Base-by-base conservation (phyloP, 1,140 invertebrate genomes). In the Brachionus plicatilis region DNA sequence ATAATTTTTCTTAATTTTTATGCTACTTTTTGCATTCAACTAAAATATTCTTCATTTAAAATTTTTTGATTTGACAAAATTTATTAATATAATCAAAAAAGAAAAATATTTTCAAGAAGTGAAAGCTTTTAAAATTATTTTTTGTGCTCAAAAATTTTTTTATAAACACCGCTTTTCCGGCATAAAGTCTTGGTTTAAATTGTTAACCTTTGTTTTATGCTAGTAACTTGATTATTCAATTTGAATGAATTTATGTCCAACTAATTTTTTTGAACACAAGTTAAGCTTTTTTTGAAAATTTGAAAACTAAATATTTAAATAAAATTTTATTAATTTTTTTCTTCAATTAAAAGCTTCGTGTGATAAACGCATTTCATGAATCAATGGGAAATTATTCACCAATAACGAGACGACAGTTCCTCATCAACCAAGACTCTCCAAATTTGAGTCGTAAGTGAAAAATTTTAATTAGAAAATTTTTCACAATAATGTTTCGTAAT, bases 331-430 rank as follows among this genome's bases (percentile, higher is more conserved):
- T 68, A 29, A 60, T 37, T 82, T 82, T 65, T 82, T 60, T 80
- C 5, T 79, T n/a, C n/a, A 24, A 17, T 80, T 17, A 37, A 33
- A 43, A 80, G 79, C 50, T 82, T 60, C 79, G 79, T 29, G 79
- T 82, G 53, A 82, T 82, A 82, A 82, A 82, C 37, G 79, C 79
- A 68, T 82, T 82, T 68, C 79, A 82, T 68, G 79, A 82, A 68
- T 60, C 79, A 24, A 82, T 82, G 79, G 79, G 37, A 24, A 68
- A 60, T 68, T 82, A 65, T 60, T 82, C 79, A 60, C 79, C 79
- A 47, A 68, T 68, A 20, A 24, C 79, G n/a, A 82, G 50, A 82
- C 47, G 79, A 37, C 79, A 82, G n/a, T 82, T 82, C 56, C 24
- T 82, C 3, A 24, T 56, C 17, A 82, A 37, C 50, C 79, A 82